Conservation (phyloP, 2,113 vertebrate species). For the Rhipidura dahli region DNA sequence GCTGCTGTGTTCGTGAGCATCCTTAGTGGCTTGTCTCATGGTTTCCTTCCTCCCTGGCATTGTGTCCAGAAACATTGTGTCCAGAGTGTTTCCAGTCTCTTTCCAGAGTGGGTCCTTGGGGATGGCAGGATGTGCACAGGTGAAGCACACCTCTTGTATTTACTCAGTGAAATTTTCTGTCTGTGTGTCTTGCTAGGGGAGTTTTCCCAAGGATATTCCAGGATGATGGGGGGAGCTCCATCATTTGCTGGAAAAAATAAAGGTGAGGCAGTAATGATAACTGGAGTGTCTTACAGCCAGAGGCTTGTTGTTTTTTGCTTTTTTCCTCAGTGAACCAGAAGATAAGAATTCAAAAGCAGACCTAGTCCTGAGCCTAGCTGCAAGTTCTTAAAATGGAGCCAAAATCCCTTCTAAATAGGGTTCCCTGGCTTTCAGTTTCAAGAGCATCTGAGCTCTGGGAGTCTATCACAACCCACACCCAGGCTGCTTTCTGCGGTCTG, state of each 20-base stretch:
- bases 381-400: conserved; percentile 19
- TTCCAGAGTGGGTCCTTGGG: not conserved
- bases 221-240: accelerated
- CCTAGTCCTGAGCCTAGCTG: not conserved
- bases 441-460: conserved; percentile 27
- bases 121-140: accelerated
- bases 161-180: not conserved
- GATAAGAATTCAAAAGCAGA: not conserved
- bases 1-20: accelerated
- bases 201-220: not conserved
- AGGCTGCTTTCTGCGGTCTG: conserved; percentile 24
- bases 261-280: not conserved
- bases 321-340: not conserved
- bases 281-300: not conserved
- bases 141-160: not conserved
- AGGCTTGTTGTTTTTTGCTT: not conserved
- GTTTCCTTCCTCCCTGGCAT: not conserved
- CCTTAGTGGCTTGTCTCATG: not conserved
- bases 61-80: not conserved
- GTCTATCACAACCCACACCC: conserved; percentile 29
- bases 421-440: conserved; percentile 38
- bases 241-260: accelerated
- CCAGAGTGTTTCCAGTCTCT: not conserved
- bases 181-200: accelerated
- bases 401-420: conserved; percentile 34